These are phyloP conservation scores for Penaeus monodon DNA, from an alignment of 2,888 invertebrate species.

Conservation along the genomic window DNA sequence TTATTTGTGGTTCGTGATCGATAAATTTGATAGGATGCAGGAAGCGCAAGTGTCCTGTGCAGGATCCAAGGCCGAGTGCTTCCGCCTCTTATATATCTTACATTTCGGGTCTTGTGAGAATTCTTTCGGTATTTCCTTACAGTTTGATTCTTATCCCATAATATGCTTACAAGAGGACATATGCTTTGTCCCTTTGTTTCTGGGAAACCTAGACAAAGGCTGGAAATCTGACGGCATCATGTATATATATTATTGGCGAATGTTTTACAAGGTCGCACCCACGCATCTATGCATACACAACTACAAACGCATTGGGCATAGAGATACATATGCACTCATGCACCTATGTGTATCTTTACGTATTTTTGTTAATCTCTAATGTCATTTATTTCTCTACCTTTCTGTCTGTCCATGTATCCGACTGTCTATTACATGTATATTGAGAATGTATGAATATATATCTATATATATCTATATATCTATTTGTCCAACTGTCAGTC, in stretches of 20 bases:
- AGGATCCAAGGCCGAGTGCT: background rate
- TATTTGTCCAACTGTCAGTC: no score
- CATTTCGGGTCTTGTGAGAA: background rate
- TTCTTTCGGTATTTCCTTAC: background rate
- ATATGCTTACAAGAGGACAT: no score
- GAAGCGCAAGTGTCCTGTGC: conserved; percentile 15
- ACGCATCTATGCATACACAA: background rate
- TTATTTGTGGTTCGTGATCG: no score
- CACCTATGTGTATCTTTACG: background rate
- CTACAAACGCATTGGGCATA: background rate
- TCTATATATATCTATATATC: no score
- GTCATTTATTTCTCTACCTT: background rate
- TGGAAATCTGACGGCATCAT: background rate
- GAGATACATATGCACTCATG: background rate
- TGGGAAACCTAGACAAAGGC: no score
- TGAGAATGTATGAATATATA: no score
- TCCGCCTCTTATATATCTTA: background rate
- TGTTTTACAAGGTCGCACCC: background rate
- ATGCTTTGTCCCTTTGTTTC: no score
- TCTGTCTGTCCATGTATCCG: background rate
- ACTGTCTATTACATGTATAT: no score
- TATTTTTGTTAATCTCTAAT: no score
- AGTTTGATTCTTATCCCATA: no score
- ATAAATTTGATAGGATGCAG: conserved; percentile 67
- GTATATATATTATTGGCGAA: background rate